Evolutionary conservation across 2,888 invertebrate genomes (phyloP), one percentile per base, ranked within the genome.

Genomic region (Euclidia mi): DNA sequence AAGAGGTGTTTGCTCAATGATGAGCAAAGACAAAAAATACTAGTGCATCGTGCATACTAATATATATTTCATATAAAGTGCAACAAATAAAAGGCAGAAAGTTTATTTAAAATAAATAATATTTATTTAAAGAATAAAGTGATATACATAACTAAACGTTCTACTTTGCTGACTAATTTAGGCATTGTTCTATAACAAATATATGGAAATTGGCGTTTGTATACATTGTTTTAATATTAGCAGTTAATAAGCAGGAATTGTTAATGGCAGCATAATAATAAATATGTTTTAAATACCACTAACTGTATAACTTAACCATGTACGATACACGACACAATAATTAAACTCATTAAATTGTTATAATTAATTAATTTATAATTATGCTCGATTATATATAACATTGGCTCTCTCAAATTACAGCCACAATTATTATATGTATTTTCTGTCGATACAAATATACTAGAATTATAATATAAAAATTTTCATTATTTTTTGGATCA

Each of bases 211-310:
- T 58, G 25, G 29, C 14, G 34, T 17, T 35, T 35, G 2, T 28
- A 56, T 45, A 56, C 43, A 50, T 25, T 31, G 18, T 47, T 50
- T 42, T 56, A 60, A 49, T 62, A 70, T 57, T 72, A 89, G 91
- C 90, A n/a, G 84, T 90, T 89, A 87, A 70, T 61, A 90, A 91
- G 90, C 90, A 81, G 76, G 78, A 65, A 72, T 63, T 73, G 82
- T 88, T 87, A 88, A 79, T 78, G 51, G 82, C 83, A 70, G 80
- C 78, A 64, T 62, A 42, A 67, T 46, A 68, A n/a, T 50, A 69
- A 62, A 64, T 37, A 65, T 60, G 67, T 75, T 71, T 81, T 70
- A 76, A 77, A 81, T 79, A 79, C 79, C 78, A 78, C 71, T 34
- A 18, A 9, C 25, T 41, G 20, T 1, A 4, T n/a, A 12, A 28